phyloP scores from a whole-genome alignment of 2,888 invertebrate genomes.

The Apodemia zela region DNA sequence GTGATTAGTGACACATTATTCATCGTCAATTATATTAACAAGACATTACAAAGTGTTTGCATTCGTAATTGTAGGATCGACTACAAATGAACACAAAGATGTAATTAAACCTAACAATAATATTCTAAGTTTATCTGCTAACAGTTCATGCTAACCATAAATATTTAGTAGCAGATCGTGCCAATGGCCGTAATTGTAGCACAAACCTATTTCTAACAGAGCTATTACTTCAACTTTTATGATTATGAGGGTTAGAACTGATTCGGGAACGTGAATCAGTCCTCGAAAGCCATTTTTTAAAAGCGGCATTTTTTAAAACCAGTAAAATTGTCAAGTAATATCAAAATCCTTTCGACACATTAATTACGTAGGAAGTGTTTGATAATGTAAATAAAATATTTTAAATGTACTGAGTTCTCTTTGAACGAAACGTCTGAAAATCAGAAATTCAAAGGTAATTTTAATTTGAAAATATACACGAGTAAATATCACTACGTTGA shows the following conservation, averaged over 20 bases:
- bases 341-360: too few species aligned
- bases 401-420: too few species aligned
- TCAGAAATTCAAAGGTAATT: too few species aligned
- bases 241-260: conserved; percentile 7
- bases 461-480: too few species aligned
- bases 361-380: too few species aligned
- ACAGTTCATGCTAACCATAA: conserved; percentile 2
- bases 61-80: too few species aligned
- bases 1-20: background rate
- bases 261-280: background rate
- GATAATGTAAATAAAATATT: too few species aligned
- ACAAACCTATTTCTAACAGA: background rate
- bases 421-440: too few species aligned
- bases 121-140: background rate
- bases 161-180: conserved; percentile 4
- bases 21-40: background rate
- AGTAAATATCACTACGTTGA: too few species aligned
- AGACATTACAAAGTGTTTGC: too few species aligned
- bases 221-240: background rate
- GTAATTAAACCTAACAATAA: background rate
- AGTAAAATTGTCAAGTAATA: too few species aligned
- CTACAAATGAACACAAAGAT: background rate
- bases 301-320: background rate
- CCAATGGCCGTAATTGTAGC: background rate
- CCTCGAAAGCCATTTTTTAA: background rate